Percentiles rank a stretch among this genome's conserved stretches.
phyloP scores from a whole-genome alignment of 37 sponge, comb jelly and placozoan genomes.

The Spongilla lacustris region DNA sequence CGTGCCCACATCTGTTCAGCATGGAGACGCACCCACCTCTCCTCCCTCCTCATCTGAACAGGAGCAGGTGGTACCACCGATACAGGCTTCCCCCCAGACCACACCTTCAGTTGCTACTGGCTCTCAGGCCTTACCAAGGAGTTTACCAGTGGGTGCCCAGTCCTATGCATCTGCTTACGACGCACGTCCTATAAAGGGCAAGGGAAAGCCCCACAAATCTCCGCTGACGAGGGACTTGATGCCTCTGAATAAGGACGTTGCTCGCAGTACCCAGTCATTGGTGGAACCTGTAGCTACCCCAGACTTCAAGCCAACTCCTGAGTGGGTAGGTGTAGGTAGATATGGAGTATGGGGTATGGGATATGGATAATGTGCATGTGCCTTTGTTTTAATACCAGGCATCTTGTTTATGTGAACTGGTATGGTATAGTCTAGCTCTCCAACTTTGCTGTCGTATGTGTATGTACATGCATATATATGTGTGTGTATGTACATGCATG shows the following conservation, averaged over 20 bases:
- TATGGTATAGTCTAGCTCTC: too few species aligned
- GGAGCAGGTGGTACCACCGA: neutral
- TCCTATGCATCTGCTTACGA: neutral
- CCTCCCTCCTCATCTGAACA: neutral
- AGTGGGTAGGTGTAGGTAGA: slow-evolving; percentile 81
- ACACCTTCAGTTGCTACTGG: neutral
- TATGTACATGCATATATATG: too few species aligned
- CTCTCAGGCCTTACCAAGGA: slow-evolving; percentile 5
- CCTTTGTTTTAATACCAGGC: too few species aligned
- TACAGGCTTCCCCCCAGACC: neutral
- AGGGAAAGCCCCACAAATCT: slow-evolving; percentile 2
- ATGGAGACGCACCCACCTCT: slow-evolving; percentile 7
- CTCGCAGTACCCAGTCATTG: slow-evolving; percentile 46
- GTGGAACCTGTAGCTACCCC: slow-evolving; percentile 61
- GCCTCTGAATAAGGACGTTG: slow-evolving; percentile 61
- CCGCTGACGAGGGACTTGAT: slow-evolving; percentile 23
- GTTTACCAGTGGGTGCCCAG: neutral
- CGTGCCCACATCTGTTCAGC: slow-evolving; percentile 16
- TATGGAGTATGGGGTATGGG: neutral
- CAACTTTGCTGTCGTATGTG: too few species aligned
- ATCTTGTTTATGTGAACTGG: too few species aligned
- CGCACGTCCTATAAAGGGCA: neutral
- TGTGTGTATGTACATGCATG: too few species aligned
- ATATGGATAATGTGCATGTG: too few species aligned
- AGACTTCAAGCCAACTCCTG: slow-evolving; percentile 81